Base-by-base conservation (phyloP, 2,888 invertebrate species). In the Gonocerus acuteangulatus region DNA sequence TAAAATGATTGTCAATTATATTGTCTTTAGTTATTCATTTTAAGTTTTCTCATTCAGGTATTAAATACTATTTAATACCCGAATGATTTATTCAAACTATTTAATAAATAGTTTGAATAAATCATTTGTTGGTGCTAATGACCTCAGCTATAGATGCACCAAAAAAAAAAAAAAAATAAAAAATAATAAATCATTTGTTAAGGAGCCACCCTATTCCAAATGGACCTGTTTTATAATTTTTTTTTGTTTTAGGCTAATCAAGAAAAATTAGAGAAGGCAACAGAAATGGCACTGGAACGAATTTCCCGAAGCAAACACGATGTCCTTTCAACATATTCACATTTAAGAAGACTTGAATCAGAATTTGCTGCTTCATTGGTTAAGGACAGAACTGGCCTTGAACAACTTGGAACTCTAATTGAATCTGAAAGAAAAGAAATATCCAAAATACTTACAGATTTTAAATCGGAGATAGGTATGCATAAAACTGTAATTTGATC, bases 241-340 rank as follows among this genome's bases (percentile, higher is more conserved):
- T 23, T 3, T 36, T 58, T 58, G 19, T n/a, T 60, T 0, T 44
- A 60, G 60, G 36, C 32, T n/a, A 23, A 49, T 11, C 48, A 48
- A 34, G 34, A 44, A 9, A 36, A 45, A 27, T 23, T 61, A 44
- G 49, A 54, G 32, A 34, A 19, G n/a, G 54, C 51, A 2, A 36
- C 54, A 6, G 19, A 45, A 23, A 4, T 61, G 3, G 49, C 52
- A 15, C 54, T 61, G 13, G 49, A 47, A n/a, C 13, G 42, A 21
- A 27, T 61, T n/a, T 44, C 48, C 2, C 34, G 42, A 15, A 51
- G 39, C n/a, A 52, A 61, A 49, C 44, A 47, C 7, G 54, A 61
- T 23, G 54, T 54, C 15, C n/a, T 61, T 9, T 16, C 32, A 1
- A 45, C 19, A 9, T 51, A 61, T 15, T 23, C 57, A 9, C 44